phyloP scores from a whole-genome alignment of 1,140 invertebrate genomes.

The Anagrus nilaparvatae region DNA sequence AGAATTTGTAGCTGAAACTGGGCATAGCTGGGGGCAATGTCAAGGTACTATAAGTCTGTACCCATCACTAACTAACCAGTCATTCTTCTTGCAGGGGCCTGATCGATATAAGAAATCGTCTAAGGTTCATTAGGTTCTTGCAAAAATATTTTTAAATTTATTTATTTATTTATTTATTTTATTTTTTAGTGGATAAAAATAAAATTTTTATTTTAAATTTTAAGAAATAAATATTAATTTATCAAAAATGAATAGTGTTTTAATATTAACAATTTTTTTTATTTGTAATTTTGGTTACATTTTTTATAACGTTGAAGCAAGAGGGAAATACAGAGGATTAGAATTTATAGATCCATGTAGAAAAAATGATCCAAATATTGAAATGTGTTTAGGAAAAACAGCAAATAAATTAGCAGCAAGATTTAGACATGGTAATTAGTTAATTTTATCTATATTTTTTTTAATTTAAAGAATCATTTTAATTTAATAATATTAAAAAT shows the following conservation, averaged over 20 bases:
- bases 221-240: neutral
- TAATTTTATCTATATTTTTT: too few species aligned
- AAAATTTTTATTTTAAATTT: neutral
- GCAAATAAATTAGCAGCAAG: slow-evolving; percentile 60
- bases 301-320: slow-evolving; percentile 15
- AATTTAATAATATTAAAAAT: too few species aligned
- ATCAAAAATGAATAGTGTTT: neutral
- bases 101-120: slow-evolving; percentile 14
- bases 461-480: too few species aligned
- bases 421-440: slow-evolving; percentile 47
- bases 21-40: slow-evolving; percentile 35
- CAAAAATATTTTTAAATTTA: neutral
- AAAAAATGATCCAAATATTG: slow-evolving; percentile 54
- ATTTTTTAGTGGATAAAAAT: neutral
- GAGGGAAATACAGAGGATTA: slow-evolving; percentile 32
- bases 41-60: slow-evolving; percentile 40
- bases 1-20: neutral
- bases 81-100: slow-evolving; percentile 27
- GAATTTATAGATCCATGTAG: slow-evolving; percentile 58
- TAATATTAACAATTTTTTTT: slow-evolving; percentile 8
- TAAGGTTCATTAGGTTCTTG: slow-evolving; percentile 1
- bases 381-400: slow-evolving; percentile 58
- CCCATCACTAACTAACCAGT: slow-evolving; percentile 30
- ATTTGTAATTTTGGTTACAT: slow-evolving; percentile 18
- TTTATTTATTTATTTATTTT: slow-evolving; percentile 3